Evolutionary conservation across 2,113 vertebrate genomes (phyloP), one percentile per base, ranked within the genome.

Genomic region (Deroptyus accipitrinus): DNA sequence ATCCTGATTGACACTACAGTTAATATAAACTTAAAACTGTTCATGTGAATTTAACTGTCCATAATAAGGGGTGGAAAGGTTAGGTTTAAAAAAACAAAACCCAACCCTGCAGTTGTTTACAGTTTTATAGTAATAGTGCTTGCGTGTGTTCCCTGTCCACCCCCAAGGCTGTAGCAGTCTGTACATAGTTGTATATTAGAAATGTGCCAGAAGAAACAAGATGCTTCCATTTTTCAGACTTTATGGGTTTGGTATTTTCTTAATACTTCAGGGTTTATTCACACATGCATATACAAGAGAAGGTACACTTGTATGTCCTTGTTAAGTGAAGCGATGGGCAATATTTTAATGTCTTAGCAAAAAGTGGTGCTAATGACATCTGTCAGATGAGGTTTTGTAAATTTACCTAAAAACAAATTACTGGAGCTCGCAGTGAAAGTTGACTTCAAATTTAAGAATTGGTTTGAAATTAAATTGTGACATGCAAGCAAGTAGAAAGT

Each of bases 111-210:
- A 93, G 94, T 98, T 96, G 78, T 96, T 98, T 97, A 94, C 90
- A 95, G 94, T 97, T 98, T 97, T 95, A 94, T 98, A 94, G 69
- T 86, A 94, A 92, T 86, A 92, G 88, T 96, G 96, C 96, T 97
- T 95, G 67, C 97, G 94, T 88, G 96, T 96, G 91, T 93, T 93
- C 54, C 62, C 69, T 73, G 33, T 83, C 76, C 83, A 35, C 66
- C 46, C 75, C 63, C 80, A 89, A 95, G 96, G 70, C 95, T 51
- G 41, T 95, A 91, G 91, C 89, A 92, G 44, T 88, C 70, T 98
- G 97, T 97, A 97, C 95, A 97, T 91, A 97, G 91, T 88, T 96
- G 51, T 96, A 88, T 96, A 96, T 92, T 95, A 95, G 94, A 96
- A 92, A 91, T 92, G 46, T 92, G 96, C 94, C 69, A 95, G 94